phyloP scores from a whole-genome alignment of 2,113 vertebrate genomes.

The Galeopterus variegatus region DNA sequence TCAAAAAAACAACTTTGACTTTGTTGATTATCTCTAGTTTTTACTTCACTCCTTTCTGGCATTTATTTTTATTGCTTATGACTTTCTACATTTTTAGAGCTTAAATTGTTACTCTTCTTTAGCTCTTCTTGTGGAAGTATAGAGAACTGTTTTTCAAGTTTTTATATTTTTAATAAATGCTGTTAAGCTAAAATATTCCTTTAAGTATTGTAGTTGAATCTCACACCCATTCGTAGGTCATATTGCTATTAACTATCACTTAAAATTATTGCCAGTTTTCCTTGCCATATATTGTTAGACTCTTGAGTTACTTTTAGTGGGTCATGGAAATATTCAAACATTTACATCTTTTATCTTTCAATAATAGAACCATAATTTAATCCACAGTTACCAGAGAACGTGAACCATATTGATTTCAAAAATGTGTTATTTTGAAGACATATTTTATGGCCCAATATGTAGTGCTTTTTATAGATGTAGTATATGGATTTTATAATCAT shows the following conservation, averaged over 20 bases:
- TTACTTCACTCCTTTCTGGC: background rate
- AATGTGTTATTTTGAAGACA: background rate
- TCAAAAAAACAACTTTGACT: background rate
- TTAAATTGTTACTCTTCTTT: background rate
- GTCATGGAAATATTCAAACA: background rate
- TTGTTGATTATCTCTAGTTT: background rate
- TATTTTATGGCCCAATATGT: background rate
- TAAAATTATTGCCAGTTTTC: background rate
- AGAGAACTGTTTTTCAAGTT: background rate
- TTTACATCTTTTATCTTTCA: background rate
- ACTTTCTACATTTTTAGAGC: background rate
- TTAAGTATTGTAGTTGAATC: background rate
- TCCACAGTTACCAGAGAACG: background rate
- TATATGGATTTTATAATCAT: background rate
- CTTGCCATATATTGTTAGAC: background rate
- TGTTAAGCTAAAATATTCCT: background rate
- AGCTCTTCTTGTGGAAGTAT: background rate
- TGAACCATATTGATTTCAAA: background rate
- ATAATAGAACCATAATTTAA: background rate
- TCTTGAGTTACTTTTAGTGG: background rate
- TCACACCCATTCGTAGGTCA: background rate
- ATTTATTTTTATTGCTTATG: background rate
- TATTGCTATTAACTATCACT: background rate
- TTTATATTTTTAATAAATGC: background rate
- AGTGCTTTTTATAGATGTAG: background rate